Base-by-base conservation (phyloP, 2,888 invertebrate genomes). In the Drosophila infuscata region DNA sequence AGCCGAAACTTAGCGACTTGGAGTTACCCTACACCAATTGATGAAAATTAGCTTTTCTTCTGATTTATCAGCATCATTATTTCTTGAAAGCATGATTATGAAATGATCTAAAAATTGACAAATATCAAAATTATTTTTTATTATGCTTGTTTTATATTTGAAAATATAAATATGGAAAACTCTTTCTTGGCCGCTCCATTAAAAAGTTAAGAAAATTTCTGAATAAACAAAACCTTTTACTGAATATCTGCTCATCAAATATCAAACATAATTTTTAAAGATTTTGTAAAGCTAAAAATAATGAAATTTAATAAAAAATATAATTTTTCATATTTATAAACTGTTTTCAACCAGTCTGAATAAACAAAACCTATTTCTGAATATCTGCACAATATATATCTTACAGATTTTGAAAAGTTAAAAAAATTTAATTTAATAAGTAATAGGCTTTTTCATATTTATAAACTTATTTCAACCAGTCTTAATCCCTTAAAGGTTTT, bases 131-230 rank as follows among this genome's bases (percentile, higher is more conserved):
- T 9, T 3, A 5, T 3, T 29, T 17, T 49, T 29, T n/a, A n/a
- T n/a, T n/a, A n/a, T n/a, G n/a, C n/a, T n/a, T n/a, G n/a, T n/a
- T 3, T 17, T 25, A 3, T 7, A 0, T 3, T 12, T 3, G 2
- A 46, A 2, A 15, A 25, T 2, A 8, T 15, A 46, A 15, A 11
- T 6, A 12, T 6, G 6, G 11, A 11, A 43, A 20, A 3, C 6
- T 12, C 12, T 20, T 43, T 43, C 6, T 20, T 12, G 3, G 6
- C 3, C 6, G 6, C 5, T n/a, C 6, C 3, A 20, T 6, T 25
- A 25, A 25, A 25, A 25, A 25, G 20, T 25, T 25, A 25, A 25
- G 1, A 25, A 25, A 25, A 25, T n/a, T n/a, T 46, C 2, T 20
- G 5, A n/a, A 43, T 12, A 12, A 12, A 20, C 11, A 1, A 11